Percentiles rank a stretch among this genome's conserved stretches.
These are phyloP conservation scores for Phalera bucephala DNA, from an alignment of 2,888 invertebrate species.

Conservation along the genomic window DNA sequence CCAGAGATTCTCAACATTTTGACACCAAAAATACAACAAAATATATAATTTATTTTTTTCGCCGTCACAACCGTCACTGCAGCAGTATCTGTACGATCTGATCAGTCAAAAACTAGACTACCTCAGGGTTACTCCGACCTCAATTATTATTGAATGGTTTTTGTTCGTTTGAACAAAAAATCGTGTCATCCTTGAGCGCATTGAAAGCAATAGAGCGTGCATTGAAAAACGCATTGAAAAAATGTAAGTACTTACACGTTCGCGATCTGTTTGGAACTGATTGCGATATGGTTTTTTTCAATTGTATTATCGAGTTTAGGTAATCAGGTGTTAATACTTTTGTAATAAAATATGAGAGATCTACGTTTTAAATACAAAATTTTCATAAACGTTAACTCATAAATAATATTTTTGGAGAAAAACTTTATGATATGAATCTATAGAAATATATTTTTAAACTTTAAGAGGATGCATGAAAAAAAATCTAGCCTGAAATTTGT, in stretches of 20 bases:
- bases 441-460: no score
- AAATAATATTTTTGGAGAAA: no score
- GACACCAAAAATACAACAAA: not conserved
- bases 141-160: constrained; percentile 35
- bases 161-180: constrained; percentile 49
- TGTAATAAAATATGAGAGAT: no score
- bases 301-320: not conserved
- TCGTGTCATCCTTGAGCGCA: constrained; percentile 64
- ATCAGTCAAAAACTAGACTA: constrained; percentile 14
- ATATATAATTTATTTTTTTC: constrained; percentile 5
- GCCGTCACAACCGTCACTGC: constrained; percentile 28
- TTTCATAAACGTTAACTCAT: no score
- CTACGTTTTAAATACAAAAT: no score
- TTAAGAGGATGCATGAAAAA: no score
- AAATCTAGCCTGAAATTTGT: no score
- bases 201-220: constrained; percentile 42
- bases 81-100: constrained; percentile 30
- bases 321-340: not conserved
- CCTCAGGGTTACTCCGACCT: constrained; percentile 53
- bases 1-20: constrained; percentile 26
- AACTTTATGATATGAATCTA: no score
- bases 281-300: no score
- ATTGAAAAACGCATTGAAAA: constrained; percentile 29
- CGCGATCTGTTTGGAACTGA: constrained; percentile 18
- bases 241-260: constrained; percentile 13